Conservation (phyloP, 2,113 vertebrate species). For the Uropsilus gracilis region DNA sequence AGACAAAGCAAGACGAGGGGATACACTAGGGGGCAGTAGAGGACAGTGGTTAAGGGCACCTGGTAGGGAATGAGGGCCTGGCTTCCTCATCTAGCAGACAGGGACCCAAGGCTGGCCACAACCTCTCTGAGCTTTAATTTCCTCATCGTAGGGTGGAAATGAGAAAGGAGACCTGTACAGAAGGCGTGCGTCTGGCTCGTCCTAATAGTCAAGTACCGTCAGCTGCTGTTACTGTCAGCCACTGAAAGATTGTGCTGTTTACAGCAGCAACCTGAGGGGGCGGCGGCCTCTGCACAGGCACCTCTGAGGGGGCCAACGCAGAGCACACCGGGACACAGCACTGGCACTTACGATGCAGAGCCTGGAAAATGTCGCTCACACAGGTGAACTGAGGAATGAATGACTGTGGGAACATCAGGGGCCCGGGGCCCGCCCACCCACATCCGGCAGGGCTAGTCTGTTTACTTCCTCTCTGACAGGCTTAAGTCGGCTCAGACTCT, state of each 20-base stretch:
- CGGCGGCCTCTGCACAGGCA: not conserved
- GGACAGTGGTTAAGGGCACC: not conserved
- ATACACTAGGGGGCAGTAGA: constrained; percentile 63
- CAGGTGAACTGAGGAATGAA: not conserved
- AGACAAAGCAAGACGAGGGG: not conserved
- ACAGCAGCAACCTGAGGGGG: not conserved
- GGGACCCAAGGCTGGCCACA: not conserved
- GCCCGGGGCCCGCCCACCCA: not conserved
- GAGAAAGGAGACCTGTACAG: not conserved
- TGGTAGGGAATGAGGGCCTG: not conserved
- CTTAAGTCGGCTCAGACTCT: not conserved
- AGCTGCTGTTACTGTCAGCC: not conserved
- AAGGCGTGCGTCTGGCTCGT: not conserved
- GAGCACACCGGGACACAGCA: not conserved
- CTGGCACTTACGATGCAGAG: not conserved
- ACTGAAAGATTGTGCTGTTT: not conserved
- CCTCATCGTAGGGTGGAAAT: not conserved
- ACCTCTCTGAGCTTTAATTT: not conserved
- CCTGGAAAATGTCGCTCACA: not conserved
- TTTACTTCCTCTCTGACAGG: not conserved
- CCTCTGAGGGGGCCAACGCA: no score
- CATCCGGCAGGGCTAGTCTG: not conserved
- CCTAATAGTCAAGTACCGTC: not conserved
- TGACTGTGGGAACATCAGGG: not conserved
- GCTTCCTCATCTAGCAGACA: not conserved